phyloP scores from a whole-genome alignment of 2,888 invertebrate genomes.

The Tridacna crocea region DNA sequence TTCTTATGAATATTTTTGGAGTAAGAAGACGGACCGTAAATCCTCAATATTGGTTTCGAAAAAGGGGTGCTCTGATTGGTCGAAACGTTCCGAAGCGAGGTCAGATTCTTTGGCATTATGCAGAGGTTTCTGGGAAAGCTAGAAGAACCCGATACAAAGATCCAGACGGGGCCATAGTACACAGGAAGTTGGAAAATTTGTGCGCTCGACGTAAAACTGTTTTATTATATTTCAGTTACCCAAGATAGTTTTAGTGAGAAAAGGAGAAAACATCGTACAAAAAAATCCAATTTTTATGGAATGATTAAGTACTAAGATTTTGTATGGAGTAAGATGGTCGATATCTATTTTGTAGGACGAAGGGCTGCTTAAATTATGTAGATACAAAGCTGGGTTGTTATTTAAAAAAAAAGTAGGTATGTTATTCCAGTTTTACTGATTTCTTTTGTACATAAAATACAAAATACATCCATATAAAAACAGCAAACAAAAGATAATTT shows the following conservation, averaged over 20 bases:
- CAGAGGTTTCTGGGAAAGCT: conserved; percentile 31
- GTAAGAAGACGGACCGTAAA: conserved; percentile 36
- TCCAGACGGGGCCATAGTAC: conserved; percentile 10
- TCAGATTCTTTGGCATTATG: conserved; percentile 44
- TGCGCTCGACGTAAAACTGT: conserved; percentile 16
- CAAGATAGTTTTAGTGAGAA: conserved; percentile 17
- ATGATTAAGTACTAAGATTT: conserved; percentile 12
- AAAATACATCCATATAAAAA: no score
- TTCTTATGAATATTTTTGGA: conserved; percentile 41
- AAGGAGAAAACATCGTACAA: not conserved
- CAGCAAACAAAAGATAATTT: no score
- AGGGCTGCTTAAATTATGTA: no score
- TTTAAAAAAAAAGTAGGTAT: no score
- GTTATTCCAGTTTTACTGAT: no score
- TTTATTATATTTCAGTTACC: conserved; percentile 26
- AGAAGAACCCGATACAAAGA: conserved; percentile 21
- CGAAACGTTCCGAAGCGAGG: conserved; percentile 48
- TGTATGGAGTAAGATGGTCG: not conserved
- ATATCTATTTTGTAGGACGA: not conserved
- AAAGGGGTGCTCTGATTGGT: conserved; percentile 44
- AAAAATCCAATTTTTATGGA: conserved; percentile 1
- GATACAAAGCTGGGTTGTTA: no score
- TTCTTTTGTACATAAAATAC: no score
- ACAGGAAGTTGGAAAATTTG: conserved; percentile 31
- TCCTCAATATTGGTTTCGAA: conserved; percentile 44